Evolutionary conservation across 1,140 invertebrate species (phyloP), one percentile per base, ranked within the genome.

Genomic region (Magallana ariakensis): DNA sequence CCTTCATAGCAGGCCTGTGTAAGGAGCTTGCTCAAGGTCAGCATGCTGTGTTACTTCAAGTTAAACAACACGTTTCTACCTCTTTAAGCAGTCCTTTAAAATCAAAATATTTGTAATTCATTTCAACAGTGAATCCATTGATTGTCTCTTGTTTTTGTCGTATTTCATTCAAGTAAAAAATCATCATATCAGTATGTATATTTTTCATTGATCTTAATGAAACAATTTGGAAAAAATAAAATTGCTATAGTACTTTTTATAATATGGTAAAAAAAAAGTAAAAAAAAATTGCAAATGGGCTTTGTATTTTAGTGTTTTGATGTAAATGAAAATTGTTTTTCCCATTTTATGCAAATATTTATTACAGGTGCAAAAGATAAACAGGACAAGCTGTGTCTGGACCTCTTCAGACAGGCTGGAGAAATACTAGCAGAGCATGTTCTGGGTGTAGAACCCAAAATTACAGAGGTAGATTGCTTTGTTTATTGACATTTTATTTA

Each of bases 321-420:
- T 46, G 33, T 4, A 46, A 4, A 46, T 46, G 5, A 46, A 46
- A 46, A 46, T 46, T 5, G 3, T 1, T 46, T 46, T 46, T 46
- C 5, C 2, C 2, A 46, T 46, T 46, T 46, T 46, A 46, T 46
- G 5, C 33, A 46, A 46, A 46, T 46, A 46, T 46, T 4, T 46
- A 83, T 87, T 70, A 58, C 88, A 93, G 93, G 88, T 33, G 94
- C 94, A 13, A 85, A 97, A 3, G 95, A 96, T 70, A 93, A 96
- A 6, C 96, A 96, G 0, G 98, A 99, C 94, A 93, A 95, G 15
- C 94, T 99, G 1, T 97, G 97, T 80, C 92, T 95, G 56, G 95
- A 96, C 87, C 90, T 99, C 0, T 99, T 99, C 92, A 92, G 95
- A 26, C 96, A 97, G 90, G 97, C 97, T 70, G 98, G 98, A 1